phyloP scores from a whole-genome alignment of 1,140 invertebrate species.

The Euwallacea fornicatus region DNA sequence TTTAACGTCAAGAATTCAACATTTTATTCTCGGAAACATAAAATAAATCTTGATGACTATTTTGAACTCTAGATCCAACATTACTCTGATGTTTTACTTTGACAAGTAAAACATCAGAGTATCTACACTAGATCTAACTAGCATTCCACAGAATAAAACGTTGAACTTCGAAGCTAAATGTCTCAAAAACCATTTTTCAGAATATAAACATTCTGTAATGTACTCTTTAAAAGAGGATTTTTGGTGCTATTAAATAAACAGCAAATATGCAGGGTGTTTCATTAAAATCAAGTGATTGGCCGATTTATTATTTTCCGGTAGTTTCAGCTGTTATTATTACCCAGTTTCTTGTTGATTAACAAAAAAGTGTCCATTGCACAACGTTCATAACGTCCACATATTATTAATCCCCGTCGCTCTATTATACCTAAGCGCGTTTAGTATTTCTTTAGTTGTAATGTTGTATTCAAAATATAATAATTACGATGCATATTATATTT shows the following conservation, averaged over 20 bases:
- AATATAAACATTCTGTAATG: no score
- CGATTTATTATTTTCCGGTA: neutral
- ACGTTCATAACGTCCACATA: conserved; percentile 32
- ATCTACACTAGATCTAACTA: no score
- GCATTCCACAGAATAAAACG: no score
- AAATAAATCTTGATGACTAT: neutral
- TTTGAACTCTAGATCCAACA: neutral
- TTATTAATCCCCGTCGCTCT: conserved; percentile 15
- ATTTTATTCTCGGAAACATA: no score
- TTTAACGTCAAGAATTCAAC: no score
- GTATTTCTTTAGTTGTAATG: conserved; percentile 15
- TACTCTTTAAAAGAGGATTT: no score
- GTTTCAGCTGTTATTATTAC: conserved; percentile 3
- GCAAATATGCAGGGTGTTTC: no score
- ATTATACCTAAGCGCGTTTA: neutral
- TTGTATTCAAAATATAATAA: neutral
- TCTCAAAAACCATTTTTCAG: no score
- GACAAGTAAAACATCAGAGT: no score
- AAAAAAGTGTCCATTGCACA: conserved; percentile 34
- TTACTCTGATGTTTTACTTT: neutral
- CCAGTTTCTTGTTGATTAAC: conserved; percentile 8
- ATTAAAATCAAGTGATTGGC: no score
- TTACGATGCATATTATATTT: conserved; percentile 8
- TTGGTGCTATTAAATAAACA: no score
- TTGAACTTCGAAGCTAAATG: no score